Evolutionary conservation across 2,113 vertebrate genomes (phyloP), one percentile per base, ranked within the genome.

Genomic region (Python bivittatus): DNA sequence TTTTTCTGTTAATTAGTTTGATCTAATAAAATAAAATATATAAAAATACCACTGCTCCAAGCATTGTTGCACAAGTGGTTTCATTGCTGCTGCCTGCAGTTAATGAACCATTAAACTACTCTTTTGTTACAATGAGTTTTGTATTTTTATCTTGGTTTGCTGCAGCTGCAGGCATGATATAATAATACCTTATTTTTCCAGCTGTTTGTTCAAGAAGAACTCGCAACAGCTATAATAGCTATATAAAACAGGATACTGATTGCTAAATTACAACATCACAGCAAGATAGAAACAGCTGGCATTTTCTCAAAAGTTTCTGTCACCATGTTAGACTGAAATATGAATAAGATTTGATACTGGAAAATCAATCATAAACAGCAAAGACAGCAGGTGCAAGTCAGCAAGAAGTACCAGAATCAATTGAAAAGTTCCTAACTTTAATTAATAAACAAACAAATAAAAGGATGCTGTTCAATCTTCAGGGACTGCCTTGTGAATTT

Each of bases 321-420:
- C 33, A 84, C 88, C 0, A 0, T 90, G 29, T 94, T 94, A 92
- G 90, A 92, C 0, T 93, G 90, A 94, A 96, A 91, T 11, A 94
- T 0, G 0, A 95, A 94, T 88, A 48, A 95, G 84, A 7, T 38
- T 93, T 94, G 84, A 88, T 90, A 64, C 33, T 92, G 84, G 86
- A 93, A 94, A 95, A 96, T 93, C 92, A 93, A 94, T 95, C 89
- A 91, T 88, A 95, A 96, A 93, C 52, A 90, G 64, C 90, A 93
- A 94, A 94, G 79, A 79, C 93, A 95, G 93, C 94, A 95, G 94
- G 92, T 93, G 72, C 72, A 91, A 60, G 72, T 33, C 86, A 92
- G 61, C 64, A 94, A 95, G 25, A 93, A 93, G 38, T 85, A 94
- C 94, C 93, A 29, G 61, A 95, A 95, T 95, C 48, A 0, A 95